Evolutionary conservation across 2,113 vertebrate species (phyloP).

Genomic region (Hippotragus niger): DNA sequence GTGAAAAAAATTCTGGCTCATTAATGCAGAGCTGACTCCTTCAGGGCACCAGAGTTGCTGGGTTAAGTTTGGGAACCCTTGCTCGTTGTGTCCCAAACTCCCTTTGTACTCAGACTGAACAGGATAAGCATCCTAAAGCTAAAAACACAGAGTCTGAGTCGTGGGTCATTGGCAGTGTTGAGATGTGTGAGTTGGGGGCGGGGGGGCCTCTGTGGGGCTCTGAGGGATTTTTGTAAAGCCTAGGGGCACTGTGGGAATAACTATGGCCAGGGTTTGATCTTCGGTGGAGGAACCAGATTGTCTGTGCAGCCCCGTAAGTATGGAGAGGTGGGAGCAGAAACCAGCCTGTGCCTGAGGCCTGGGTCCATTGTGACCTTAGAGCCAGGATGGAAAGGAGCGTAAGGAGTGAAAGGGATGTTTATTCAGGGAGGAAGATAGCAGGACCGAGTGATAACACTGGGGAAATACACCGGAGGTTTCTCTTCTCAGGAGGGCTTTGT

Average conservation of each 20-base stretch:
- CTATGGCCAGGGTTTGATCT: not conserved
- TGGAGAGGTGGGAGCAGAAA: not conserved
- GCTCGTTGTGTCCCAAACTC: not conserved
- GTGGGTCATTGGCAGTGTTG: not conserved
- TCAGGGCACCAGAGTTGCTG: not conserved
- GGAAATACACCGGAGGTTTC: not conserved
- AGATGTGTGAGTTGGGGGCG: not conserved
- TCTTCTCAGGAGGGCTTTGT: not conserved
- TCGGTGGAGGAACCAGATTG: constrained; percentile 62
- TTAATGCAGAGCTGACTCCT: not conserved
- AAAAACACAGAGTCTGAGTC: not conserved
- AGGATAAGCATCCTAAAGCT: not conserved
- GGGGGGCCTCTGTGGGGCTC: not conserved
- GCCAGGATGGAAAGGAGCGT: not conserved
- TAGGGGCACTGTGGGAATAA: constrained; percentile 54
- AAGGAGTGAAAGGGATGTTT: not conserved
- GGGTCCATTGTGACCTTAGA: not conserved
- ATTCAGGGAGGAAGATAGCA: not conserved
- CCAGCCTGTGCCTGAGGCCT: not conserved
- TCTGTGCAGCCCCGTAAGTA: constrained; percentile 71
- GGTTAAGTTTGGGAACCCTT: not conserved
- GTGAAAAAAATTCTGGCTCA: not conserved
- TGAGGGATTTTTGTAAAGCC: constrained; percentile 51
- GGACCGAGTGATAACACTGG: not conserved
- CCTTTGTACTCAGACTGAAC: not conserved